A percentile compares a stretch with the other conserved stretches of the same genome.
phyloP scores from a whole-genome alignment of 2,797 vertebrate species.

The Anableps anableps region DNA sequence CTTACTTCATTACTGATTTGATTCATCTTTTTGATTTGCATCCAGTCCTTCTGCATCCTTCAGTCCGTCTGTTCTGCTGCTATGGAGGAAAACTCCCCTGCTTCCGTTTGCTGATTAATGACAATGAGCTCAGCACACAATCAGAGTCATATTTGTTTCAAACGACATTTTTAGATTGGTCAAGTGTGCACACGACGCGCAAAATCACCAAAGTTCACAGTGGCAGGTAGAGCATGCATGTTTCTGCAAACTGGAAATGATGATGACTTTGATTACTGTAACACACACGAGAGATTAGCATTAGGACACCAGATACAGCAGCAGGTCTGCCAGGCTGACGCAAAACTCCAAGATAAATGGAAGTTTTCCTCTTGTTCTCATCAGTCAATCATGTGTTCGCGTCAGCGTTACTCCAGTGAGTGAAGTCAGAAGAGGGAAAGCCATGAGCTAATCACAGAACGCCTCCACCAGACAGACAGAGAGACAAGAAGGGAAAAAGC shows the following conservation, averaged over 20 bases:
- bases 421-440: slow-evolving; percentile 57
- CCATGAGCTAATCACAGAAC: slow-evolving; percentile 57
- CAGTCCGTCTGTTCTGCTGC: slow-evolving; percentile 5
- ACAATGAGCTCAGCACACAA: slow-evolving; percentile 50
- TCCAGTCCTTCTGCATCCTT: slow-evolving; percentile 1
- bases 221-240: not conserved
- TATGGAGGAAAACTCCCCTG: slow-evolving; percentile 14
- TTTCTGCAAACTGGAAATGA: slow-evolving; percentile 20
- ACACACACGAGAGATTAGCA: not conserved
- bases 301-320: slow-evolving; percentile 33
- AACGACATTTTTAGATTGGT: not conserved
- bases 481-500: slow-evolving; percentile 11
- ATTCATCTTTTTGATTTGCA: slow-evolving; percentile 5
- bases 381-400: slow-evolving; percentile 46
- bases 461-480: slow-evolving; percentile 19
- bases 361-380: slow-evolving; percentile 33
- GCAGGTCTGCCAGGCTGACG: slow-evolving; percentile 52
- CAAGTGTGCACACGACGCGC: not conserved
- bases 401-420: slow-evolving; percentile 27
- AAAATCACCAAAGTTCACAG: slow-evolving; percentile 13
- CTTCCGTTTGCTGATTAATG: slow-evolving; percentile 61
- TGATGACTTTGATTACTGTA: slow-evolving; percentile 26
- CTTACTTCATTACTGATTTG: not conserved
- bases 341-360: slow-evolving; percentile 46
- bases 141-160: slow-evolving; percentile 27